Evolutionary conservation across 2,888 invertebrate species (phyloP).

Genomic region (Parnassius apollo): DNA sequence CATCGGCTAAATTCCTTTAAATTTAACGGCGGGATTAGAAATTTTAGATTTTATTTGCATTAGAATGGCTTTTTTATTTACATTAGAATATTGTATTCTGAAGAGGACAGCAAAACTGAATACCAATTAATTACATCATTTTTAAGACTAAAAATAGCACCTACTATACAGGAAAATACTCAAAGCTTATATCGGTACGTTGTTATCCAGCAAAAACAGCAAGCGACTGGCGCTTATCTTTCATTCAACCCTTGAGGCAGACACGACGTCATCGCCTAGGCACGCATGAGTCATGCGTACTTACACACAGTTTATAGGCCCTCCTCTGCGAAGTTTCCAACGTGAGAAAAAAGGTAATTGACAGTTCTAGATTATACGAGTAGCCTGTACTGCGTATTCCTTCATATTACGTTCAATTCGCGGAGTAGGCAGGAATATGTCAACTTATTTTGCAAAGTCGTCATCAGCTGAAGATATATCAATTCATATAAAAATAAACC

Average conservation of each 20-base stretch:
- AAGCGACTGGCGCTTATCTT: slow-evolving; percentile 41
- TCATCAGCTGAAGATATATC: too few relatives aligned
- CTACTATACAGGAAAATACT: slow-evolving; percentile 9
- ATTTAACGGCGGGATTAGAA: neutral
- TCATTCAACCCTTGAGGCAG: slow-evolving; percentile 52
- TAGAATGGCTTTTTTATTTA: too few relatives aligned
- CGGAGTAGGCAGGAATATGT: too few relatives aligned
- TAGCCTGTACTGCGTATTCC: neutral
- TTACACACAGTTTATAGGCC: slow-evolving; percentile 41
- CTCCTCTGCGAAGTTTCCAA: slow-evolving; percentile 27
- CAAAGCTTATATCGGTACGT: slow-evolving; percentile 12
- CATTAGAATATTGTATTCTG: too few relatives aligned
- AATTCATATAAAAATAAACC: too few relatives aligned
- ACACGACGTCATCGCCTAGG: slow-evolving; percentile 48
- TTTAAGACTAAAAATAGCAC: slow-evolving; percentile 11
- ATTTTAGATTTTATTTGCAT: too few relatives aligned
- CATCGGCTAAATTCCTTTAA: slow-evolving; percentile 22
- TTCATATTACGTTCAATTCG: neutral
- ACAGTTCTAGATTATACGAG: slow-evolving; percentile 1
- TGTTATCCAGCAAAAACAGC: slow-evolving; percentile 39
- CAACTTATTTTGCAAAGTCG: too few relatives aligned
- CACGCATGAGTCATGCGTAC: slow-evolving; percentile 48
- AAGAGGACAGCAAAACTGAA: too few relatives aligned
- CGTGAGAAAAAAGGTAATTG: slow-evolving; percentile 15
- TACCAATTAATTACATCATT: neutral